Conservation (phyloP, 1,140 invertebrate genomes). For the Periplaneta americana region DNA sequence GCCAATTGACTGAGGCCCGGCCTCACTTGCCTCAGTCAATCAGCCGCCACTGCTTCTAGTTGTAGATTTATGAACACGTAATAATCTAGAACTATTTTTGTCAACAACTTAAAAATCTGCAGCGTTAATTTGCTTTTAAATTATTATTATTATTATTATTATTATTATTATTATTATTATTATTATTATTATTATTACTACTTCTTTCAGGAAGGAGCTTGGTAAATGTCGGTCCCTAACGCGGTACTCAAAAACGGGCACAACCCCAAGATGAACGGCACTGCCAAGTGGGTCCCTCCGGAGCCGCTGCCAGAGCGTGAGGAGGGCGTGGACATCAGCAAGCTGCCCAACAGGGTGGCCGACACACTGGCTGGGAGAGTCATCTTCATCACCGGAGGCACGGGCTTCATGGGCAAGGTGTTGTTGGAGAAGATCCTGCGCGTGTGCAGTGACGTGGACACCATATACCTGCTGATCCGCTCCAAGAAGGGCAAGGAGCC, state of each 20-base stretch:
- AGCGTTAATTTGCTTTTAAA: too few relatives aligned
- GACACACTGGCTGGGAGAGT: slow-evolving; percentile 39
- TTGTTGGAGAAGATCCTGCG: slow-evolving; percentile 63
- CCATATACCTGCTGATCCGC: slow-evolving; percentile 72
- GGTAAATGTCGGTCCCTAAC: neutral
- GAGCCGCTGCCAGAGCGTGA: neutral
- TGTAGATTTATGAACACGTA: too few relatives aligned
- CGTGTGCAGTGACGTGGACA: slow-evolving; percentile 57
- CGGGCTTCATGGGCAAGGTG: slow-evolving; percentile 68
- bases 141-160: too few relatives aligned
- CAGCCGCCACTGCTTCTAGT: too few relatives aligned
- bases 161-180: too few relatives aligned
- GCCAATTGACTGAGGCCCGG: too few relatives aligned
- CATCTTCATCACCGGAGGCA: slow-evolving; percentile 45
- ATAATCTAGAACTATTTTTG: too few relatives aligned
- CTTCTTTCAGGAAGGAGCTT: too few relatives aligned
- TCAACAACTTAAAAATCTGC: too few relatives aligned
- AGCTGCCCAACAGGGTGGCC: slow-evolving; percentile 37
- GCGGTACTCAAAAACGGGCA: neutral
- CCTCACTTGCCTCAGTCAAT: too few relatives aligned
- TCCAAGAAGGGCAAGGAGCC: slow-evolving; percentile 72
- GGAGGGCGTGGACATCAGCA: neutral
- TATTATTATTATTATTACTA: too few relatives aligned
- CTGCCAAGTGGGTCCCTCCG: neutral
- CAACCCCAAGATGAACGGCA: neutral